phyloP scores from a whole-genome alignment of 2,888 invertebrate genomes.

The Diaperis boleti region DNA sequence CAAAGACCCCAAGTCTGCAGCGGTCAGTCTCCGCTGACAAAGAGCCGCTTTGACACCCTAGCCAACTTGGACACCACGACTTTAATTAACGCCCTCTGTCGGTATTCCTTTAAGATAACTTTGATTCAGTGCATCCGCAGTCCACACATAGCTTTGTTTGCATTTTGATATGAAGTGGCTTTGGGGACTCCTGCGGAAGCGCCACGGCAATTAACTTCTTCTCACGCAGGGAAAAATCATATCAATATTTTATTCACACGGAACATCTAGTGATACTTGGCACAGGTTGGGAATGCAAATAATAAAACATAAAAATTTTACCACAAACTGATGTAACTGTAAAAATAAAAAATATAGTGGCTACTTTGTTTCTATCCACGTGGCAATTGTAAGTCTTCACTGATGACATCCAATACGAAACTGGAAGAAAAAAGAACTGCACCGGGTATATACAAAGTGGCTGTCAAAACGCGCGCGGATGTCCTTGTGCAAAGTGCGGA shows the following conservation, averaged over 20 bases:
- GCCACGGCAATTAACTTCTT: slow-evolving; percentile 20
- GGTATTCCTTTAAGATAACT: slow-evolving; percentile 62
- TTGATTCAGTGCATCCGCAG: slow-evolving; percentile 53
- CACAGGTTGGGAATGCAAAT: no score
- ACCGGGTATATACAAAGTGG: slow-evolving; percentile 30
- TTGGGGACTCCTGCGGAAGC: slow-evolving; percentile 29
- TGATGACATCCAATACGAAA: slow-evolving; percentile 22
- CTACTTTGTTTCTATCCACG: background rate
- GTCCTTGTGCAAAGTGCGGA: slow-evolving; percentile 43
- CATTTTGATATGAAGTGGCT: slow-evolving; percentile 42
- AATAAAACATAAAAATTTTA: no score
- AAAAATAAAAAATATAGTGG: background rate
- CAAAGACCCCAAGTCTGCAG: slow-evolving; percentile 61
- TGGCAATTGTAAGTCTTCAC: background rate
- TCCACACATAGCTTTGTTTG: slow-evolving; percentile 37
- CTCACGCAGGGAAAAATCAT: background rate
- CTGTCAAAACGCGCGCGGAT: slow-evolving; percentile 33
- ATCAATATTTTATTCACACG: no score
- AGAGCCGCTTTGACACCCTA: slow-evolving; percentile 66
- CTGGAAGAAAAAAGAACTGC: slow-evolving; percentile 16
- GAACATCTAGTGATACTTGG: no score
- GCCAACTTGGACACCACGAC: slow-evolving; percentile 61
- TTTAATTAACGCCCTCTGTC: slow-evolving; percentile 65
- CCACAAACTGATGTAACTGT: no score
- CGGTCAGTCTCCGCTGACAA: slow-evolving; percentile 64